Conservation (phyloP, 2,888 invertebrate species). For the Mesorhabditis sp. region DNA sequence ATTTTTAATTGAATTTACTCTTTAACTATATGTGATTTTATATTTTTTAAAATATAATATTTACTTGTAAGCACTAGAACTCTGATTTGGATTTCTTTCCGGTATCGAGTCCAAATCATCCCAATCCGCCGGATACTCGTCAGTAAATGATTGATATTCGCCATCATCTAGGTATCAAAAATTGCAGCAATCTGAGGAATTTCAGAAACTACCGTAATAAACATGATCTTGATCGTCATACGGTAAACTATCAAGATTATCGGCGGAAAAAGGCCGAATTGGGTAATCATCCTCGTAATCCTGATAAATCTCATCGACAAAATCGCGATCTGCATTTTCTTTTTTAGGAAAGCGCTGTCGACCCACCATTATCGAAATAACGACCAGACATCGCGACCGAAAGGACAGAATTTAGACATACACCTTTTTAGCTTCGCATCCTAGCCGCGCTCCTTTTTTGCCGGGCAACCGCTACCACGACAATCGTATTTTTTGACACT, state of each 20-base stretch:
- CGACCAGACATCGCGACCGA: not conserved
- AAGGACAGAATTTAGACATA: no score
- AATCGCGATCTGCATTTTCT: not conserved
- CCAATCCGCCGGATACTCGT: not conserved
- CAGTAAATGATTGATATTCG: slow-evolving; percentile 1
- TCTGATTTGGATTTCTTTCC: not conserved
- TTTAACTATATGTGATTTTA: not conserved
- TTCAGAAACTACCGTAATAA: not conserved
- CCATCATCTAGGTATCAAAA: not conserved
- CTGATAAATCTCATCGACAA: not conserved
- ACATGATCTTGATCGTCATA: not conserved
- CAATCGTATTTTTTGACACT: no score
- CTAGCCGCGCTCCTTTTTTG: no score
- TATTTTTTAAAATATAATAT: not conserved
- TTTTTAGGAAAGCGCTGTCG: no score
- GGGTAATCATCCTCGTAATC: slow-evolving; percentile 1
- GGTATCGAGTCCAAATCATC: not conserved
- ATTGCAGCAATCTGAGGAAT: not conserved
- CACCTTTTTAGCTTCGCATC: no score
- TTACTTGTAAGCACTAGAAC: slow-evolving; percentile 4
- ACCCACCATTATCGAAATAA: not conserved
- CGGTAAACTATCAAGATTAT: not conserved
- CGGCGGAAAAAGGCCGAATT: not conserved
- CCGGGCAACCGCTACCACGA: no score
- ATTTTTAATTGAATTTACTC: no score